Base-by-base conservation (phyloP, 2,888 invertebrate genomes). In the Hecatera dysodea region DNA sequence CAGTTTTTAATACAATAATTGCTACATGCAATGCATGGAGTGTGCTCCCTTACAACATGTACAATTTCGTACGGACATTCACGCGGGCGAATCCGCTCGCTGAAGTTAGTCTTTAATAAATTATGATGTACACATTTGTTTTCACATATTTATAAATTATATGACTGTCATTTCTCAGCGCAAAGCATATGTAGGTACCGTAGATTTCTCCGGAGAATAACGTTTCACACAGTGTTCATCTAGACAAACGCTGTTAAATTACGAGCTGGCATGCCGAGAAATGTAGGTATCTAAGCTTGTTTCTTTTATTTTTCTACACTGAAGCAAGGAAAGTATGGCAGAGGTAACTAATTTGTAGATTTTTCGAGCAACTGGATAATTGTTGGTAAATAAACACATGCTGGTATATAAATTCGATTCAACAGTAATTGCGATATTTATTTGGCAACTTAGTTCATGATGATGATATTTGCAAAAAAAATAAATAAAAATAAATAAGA, bases 61-160 rank as follows among this genome's bases (percentile, higher is more conserved):
- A 39, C 1, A 39, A 39, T 39, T 39, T 15, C 39, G 5, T 1
- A 15, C 15, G 5, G 5, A 15, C 15, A 15, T 12, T 2, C 39
- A 39, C 1, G 5, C 15, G 5, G 39, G 15, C 15, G 39, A 39
- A 39, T 15, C 15, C 39, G 39, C 39, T 39, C 39, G 5, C 15
- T 5, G 15, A 39, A 39, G 11, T 15, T 39, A 39, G 3, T 39
- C 15, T 39, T 39, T 39, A 4, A 39, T 15, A 39, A 39, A 2
- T 0, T 15, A 39, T 39, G 15, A 39, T 15, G 15, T 15, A 55
- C 15, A 33, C 70, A 71, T 61, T 70, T 61, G 17, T 53, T 27
- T 52, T 61, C 36, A 72, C n/a, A 24, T 29, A 67, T 74, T 53
- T 52, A 67, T 74, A 33, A 59, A 46, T 24, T 66, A 46, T 46